Evolutionary conservation across 2,113 vertebrate species (phyloP).

Genomic region (Holacanthus passer): DNA sequence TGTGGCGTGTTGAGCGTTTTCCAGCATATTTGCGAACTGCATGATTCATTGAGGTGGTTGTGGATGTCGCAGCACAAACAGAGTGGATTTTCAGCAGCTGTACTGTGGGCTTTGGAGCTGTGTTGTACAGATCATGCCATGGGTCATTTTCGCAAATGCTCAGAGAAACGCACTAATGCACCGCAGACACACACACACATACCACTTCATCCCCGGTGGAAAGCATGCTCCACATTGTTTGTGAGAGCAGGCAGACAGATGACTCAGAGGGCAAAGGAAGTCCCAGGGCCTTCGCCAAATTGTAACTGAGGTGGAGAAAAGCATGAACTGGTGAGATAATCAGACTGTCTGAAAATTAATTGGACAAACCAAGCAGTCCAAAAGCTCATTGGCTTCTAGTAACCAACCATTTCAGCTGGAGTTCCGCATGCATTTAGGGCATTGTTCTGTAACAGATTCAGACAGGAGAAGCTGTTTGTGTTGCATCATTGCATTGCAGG

Average conservation of each 20-base stretch:
- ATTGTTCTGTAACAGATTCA: slow-evolving; percentile 14
- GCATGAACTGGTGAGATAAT: slow-evolving; percentile 40
- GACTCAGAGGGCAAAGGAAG: slow-evolving; percentile 56
- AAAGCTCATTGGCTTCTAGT: slow-evolving; percentile 27
- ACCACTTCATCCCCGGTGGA: neutral
- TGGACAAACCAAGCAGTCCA: slow-evolving; percentile 30
- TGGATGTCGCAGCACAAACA: slow-evolving; percentile 20
- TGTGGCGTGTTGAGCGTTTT: slow-evolving; percentile 10
- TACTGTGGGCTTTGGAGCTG: slow-evolving; percentile 22
- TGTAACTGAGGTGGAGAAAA: slow-evolving; percentile 51
- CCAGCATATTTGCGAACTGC: slow-evolving; percentile 27
- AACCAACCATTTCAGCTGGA: slow-evolving; percentile 19
- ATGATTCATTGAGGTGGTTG: slow-evolving; percentile 60
- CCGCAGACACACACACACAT: neutral
- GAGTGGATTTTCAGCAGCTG: slow-evolving; percentile 15
- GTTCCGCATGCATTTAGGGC: neutral
- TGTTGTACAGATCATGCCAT: slow-evolving; percentile 23
- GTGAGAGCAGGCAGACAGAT: slow-evolving; percentile 42
- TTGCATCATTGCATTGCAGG: slow-evolving; percentile 19
- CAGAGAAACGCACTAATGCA: neutral
- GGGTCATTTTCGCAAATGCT: slow-evolving; percentile 27
- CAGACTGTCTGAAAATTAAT: slow-evolving; percentile 46
- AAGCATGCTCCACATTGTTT: slow-evolving; percentile 19
- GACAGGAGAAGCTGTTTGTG: neutral
- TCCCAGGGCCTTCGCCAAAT: slow-evolving; percentile 26